These are phyloP conservation scores for Pantelozetes paolii DNA, from an alignment of 2,888 invertebrate species.

Conservation along the genomic window DNA sequence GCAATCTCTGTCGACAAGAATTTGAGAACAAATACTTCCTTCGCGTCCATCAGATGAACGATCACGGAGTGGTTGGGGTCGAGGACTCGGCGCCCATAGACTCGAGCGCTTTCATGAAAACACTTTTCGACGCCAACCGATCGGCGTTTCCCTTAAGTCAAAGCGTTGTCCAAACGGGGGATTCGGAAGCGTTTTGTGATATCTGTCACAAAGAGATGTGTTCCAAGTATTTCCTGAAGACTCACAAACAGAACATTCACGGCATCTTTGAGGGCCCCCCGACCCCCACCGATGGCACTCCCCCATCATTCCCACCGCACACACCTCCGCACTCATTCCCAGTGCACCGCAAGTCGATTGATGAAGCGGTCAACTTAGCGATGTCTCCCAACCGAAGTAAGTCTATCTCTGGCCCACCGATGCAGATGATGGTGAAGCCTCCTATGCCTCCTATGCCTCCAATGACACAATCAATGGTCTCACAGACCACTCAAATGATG, in stretches of 20 bases:
- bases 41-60: slow-evolving; percentile 65
- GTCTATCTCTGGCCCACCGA: neutral
- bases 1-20: slow-evolving; percentile 67
- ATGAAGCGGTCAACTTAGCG: slow-evolving; percentile 28
- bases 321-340: neutral
- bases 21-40: slow-evolving; percentile 68
- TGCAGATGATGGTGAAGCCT: neutral
- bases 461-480: neutral
- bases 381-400: slow-evolving; percentile 19
- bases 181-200: slow-evolving; percentile 53
- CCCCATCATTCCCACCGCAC: neutral
- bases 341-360: slow-evolving; percentile 16
- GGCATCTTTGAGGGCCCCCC: slow-evolving; percentile 53
- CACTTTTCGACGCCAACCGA: slow-evolving; percentile 3
- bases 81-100: slow-evolving; percentile 15
- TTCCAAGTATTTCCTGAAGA: slow-evolving; percentile 63
- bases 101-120: slow-evolving; percentile 27
- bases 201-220: slow-evolving; percentile 63
- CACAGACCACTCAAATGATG: slow-evolving; percentile 30
- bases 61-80: slow-evolving; percentile 58
- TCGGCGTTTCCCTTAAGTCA: slow-evolving; percentile 18
- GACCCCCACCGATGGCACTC: slow-evolving; percentile 26
- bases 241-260: slow-evolving; percentile 61
- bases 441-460: slow-evolving; percentile 1
- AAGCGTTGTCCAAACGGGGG: slow-evolving; percentile 42